Base-by-base conservation (phyloP, 2,888 invertebrate genomes). In the Calliopum simillimum region DNA sequence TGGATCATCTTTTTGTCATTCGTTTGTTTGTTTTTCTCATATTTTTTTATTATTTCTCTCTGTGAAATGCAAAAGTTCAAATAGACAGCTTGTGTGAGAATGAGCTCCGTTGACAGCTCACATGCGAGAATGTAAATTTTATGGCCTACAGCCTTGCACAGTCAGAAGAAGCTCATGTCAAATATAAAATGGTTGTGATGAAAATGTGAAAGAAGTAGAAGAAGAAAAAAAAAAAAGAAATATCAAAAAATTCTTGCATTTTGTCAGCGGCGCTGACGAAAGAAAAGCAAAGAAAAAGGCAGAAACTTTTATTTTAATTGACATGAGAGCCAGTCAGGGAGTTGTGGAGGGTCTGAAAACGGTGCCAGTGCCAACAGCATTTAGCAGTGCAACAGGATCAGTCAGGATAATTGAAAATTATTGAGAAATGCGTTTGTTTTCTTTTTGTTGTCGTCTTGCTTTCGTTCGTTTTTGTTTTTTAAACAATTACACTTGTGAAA, bases 361-460 rank as follows among this genome's bases (percentile, higher is more conserved):
- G 33, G 33, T 33, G 8, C 33, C 33, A 6, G 33, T 8, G 33
- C 33, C 33, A 33, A 33, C 33, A 33, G 33, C 33, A 33, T 33
- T 33, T 33, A 8, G 33, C 33, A 33, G 33, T 8, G 33, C 33
- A 33, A 8, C 33, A 33, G 33, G 33, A 33, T 33, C 33, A 33
- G 33, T 33, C 33, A 33, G 33, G 33, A 33, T 33, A 33, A 33
- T 33, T 33, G 33, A 33, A 33, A 33, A 33, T 33, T 33, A 33
- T 33, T 33, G 8, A 33, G 8, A 41, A 19, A 55, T 43, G 49
- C 49, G 13, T 53, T 53, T 61, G 44, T 19, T 58, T 56, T 13
- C 55, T 25, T n/a, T 51, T 3, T 58, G n/a, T 25, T 47, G 44
- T 25, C 46, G 23, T 44, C 47, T 46, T 62, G 61, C 43, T 53